Conservation (phyloP, 2,888 invertebrate genomes). For the Polymixis lichenea region DNA sequence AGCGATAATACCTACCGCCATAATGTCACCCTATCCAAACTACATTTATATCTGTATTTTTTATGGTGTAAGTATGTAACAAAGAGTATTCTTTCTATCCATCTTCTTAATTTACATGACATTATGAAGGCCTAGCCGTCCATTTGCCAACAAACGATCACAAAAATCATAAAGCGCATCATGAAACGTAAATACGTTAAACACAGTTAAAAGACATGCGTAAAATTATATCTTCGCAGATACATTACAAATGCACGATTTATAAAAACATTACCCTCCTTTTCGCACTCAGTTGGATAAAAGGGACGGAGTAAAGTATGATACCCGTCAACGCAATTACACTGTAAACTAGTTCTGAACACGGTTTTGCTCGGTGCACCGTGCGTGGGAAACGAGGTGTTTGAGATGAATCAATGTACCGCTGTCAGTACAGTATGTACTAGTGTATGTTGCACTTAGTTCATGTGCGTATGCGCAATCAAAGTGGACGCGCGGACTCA, state of each 20-base stretch:
- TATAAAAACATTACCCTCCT: slow-evolving; percentile 66
- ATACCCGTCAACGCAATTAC: slow-evolving; percentile 64
- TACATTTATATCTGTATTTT: too few relatives aligned
- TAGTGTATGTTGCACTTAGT: slow-evolving; percentile 9
- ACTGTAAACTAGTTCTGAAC: slow-evolving; percentile 62
- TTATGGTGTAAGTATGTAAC: too few relatives aligned
- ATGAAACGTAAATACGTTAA: slow-evolving; percentile 33
- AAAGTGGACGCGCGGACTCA: neutral
- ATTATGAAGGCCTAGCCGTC: neutral
- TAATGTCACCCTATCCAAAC: too few relatives aligned
- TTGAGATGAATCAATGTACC: slow-evolving; percentile 47
- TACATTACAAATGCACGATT: slow-evolving; percentile 61
- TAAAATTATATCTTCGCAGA: slow-evolving; percentile 48
- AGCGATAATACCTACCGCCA: too few relatives aligned
- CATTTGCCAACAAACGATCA: slow-evolving; percentile 2
- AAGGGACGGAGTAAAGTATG: slow-evolving; percentile 64
- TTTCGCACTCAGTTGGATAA: slow-evolving; percentile 67
- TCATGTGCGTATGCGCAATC: neutral
- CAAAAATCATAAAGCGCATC: slow-evolving; percentile 11
- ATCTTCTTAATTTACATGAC: neutral
- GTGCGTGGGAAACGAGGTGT: slow-evolving; percentile 60
- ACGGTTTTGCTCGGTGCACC: slow-evolving; percentile 45
- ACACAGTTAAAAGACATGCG: slow-evolving; percentile 28
- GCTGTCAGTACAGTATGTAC: neutral
- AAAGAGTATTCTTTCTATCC: too few relatives aligned